phyloP scores from a whole-genome alignment of 2,888 invertebrate genomes.

The Embidobia sp. region DNA sequence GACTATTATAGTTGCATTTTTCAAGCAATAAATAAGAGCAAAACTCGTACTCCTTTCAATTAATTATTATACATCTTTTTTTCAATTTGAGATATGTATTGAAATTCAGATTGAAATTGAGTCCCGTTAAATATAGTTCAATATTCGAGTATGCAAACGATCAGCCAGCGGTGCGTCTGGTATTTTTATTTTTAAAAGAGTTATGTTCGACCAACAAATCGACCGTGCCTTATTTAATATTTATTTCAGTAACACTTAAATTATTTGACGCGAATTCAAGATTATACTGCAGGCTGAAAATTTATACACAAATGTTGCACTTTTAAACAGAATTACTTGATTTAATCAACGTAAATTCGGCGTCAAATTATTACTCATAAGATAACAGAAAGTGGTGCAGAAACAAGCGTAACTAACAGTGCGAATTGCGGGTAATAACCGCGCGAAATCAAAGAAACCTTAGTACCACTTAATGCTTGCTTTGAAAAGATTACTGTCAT shows the following conservation, averaged over 20 bases:
- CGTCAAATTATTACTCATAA: no score
- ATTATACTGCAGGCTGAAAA: no score
- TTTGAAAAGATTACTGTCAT: conserved; percentile 13
- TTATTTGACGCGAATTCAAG: no score
- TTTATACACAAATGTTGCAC: not conserved
- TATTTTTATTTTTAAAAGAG: conserved; percentile 34
- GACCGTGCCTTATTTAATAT: conserved; percentile 20
- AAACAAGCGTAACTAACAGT: conserved; percentile 13
- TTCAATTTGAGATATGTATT: not conserved
- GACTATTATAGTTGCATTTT: no score
- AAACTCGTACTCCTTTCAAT: no score
- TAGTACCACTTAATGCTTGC: conserved; percentile 17
- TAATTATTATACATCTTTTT: no score
- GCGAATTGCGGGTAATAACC: conserved; percentile 20
- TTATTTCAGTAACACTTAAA: conserved; percentile 4
- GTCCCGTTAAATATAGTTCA: conserved; percentile 27
- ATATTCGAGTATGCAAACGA: conserved; percentile 11
- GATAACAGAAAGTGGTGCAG: not conserved
- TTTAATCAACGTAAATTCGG: no score
- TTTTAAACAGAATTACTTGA: not conserved
- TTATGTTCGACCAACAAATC: conserved; percentile 4
- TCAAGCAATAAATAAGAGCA: no score
- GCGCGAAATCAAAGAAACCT: conserved; percentile 33
- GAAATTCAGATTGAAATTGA: no score
- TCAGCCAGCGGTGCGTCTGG: conserved; percentile 6